These are phyloP conservation scores for Chloropsis hardwickii DNA, from an alignment of 2,113 vertebrate genomes.

Conservation along the genomic window DNA sequence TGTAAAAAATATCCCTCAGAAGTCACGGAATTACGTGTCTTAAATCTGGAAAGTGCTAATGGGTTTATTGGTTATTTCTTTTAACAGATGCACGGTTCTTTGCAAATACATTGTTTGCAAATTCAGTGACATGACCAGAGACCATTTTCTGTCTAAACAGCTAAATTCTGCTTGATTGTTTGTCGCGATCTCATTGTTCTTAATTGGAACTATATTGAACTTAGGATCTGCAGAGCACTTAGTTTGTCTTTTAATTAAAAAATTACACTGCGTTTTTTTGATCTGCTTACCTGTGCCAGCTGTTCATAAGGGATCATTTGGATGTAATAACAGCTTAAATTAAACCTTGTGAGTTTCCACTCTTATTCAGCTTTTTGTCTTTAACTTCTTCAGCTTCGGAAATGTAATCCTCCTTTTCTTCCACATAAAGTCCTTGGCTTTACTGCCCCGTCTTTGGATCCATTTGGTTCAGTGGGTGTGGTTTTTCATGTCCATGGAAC, in stretches of 20 bases:
- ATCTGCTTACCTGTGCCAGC: background rate
- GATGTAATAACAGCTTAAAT: background rate
- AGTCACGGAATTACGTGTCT: background rate
- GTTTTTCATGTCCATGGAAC: background rate
- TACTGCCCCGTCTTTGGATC: background rate
- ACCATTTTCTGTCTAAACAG: background rate
- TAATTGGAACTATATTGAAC: background rate
- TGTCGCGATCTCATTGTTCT: background rate
- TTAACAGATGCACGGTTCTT: background rate
- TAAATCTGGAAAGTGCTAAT: background rate
- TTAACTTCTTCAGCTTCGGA: background rate
- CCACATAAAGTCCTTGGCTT: accelerated
- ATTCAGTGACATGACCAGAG: background rate
- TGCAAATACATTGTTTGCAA: background rate
- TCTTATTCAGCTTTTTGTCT: background rate
- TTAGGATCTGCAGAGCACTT: background rate
- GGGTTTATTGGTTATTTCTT: background rate
- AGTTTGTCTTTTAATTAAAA: background rate
- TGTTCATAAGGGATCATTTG: background rate
- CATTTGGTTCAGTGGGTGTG: accelerated
- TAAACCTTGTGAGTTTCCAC: background rate
- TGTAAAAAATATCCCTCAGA: background rate
- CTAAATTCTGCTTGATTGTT: background rate
- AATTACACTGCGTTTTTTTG: background rate
- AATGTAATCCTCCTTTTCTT: background rate